Evolutionary conservation across 2,113 vertebrate genomes (phyloP).

Genomic region (Bubo bubo): DNA sequence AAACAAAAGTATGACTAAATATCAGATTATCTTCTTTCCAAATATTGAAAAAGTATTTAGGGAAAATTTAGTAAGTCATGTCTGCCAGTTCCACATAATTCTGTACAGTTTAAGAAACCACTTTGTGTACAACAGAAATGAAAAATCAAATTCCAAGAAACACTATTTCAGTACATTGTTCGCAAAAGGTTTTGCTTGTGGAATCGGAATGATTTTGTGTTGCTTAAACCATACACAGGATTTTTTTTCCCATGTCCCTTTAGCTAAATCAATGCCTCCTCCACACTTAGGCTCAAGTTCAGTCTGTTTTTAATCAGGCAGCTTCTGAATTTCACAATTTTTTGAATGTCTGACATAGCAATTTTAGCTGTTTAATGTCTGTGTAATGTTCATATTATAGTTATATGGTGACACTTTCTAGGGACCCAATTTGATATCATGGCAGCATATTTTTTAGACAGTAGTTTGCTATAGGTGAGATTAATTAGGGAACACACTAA

Average conservation of each 20-base stretch:
- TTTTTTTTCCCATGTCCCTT: background rate
- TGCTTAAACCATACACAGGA: background rate
- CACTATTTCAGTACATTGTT: background rate
- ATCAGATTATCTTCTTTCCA: background rate
- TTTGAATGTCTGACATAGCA: background rate
- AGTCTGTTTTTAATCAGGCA: background rate
- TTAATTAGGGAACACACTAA: background rate
- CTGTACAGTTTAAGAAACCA: background rate
- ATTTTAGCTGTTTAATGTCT: background rate
- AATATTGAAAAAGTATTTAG: background rate
- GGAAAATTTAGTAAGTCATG: background rate
- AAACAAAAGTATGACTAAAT: background rate
- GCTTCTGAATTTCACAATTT: background rate
- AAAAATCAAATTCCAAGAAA: background rate
- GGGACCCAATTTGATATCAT: background rate
- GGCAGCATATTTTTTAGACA: background rate
- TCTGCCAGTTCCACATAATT: background rate
- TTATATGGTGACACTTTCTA: background rate
- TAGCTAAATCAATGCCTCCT: background rate
- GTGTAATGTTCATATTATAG: background rate
- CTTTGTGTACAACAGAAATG: background rate
- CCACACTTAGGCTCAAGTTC: background rate
- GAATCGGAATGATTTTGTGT: background rate
- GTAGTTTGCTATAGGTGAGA: background rate
- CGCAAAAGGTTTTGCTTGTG: background rate